These are phyloP conservation scores for Cladopsammia gracilis DNA, from an alignment of 64 coral and sea anemone species.

Conservation along the genomic window DNA sequence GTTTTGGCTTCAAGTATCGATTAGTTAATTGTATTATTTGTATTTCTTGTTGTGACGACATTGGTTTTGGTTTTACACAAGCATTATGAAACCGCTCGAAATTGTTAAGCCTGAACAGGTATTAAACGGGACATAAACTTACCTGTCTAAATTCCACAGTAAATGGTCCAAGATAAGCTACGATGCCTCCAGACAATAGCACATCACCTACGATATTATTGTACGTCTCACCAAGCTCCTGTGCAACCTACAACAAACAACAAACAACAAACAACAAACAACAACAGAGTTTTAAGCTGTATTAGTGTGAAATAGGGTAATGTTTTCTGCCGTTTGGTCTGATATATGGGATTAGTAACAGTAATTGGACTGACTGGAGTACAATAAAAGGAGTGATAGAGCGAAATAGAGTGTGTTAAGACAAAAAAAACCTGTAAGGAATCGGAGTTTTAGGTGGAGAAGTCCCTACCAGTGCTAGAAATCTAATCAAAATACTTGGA, in stretches of 20 bases:
- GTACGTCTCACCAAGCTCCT: conserved; percentile 88
- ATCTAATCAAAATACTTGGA: no score
- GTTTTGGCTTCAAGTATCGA: no score
- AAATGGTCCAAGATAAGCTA: conserved; percentile 98
- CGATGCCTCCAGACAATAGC: conserved; percentile 86
- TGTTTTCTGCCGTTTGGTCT: background rate
- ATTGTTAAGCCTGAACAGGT: background rate
- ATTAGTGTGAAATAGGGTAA: background rate
- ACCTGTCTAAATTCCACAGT: conserved; percentile 95
- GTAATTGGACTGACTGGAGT: no score
- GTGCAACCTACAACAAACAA: conserved; percentile 57
- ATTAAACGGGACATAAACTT: background rate
- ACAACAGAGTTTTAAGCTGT: background rate
- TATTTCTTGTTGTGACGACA: no score
- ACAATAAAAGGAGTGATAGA: no score
- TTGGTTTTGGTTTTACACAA: background rate
- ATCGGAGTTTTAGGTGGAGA: no score
- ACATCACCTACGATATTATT: conserved; percentile 98
- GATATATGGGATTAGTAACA: background rate
- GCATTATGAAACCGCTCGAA: background rate
- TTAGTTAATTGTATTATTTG: no score
- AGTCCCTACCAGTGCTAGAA: no score
- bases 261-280: background rate
- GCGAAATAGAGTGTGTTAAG: no score
- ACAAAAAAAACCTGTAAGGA: no score